Base-by-base conservation (phyloP, 2,888 invertebrate species). In the Cheilosia soror region DNA sequence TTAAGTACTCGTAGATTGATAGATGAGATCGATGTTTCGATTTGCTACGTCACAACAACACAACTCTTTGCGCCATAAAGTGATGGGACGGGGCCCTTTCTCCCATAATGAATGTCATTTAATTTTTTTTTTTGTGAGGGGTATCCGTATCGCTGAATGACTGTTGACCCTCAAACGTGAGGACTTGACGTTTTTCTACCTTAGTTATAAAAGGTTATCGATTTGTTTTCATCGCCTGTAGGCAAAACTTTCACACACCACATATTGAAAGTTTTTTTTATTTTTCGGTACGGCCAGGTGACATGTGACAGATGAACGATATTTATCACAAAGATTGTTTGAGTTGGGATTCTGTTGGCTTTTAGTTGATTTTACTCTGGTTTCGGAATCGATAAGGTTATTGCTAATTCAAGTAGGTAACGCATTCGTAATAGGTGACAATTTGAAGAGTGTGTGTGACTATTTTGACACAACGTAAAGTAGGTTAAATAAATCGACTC, bases 221-320 rank as follows among this genome's bases (percentile, higher is more conserved):
- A 66, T 57, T 72, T 62, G 51, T 62, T 72, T 68, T 68, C 58
- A 68, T 58, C n/a, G 58, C 27, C 63, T 65, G 40, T 47, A 27
- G 63, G 72, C 27, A 27, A 76, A 76, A 73, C 73, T 53, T 73
- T 73, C 73, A 73, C 73, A 55, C 11, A 55, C 20, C 20, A 20
- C 42, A 51, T 44, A 44, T 62, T 40, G 13, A 42, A 66, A 15
- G 42, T 11, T 49, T 47, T 11, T 49, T 47, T 25, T 40, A 20
- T 44, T 42, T 60, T 60, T 42, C 5, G 11, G 58, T 4, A 49
- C 27, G 42, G 42, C 13, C 40, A 51, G 60, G 1, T 51, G 42
- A 44, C 15, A 15, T 6, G 42, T 49, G 53, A 72, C 49, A 51
- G 29, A 40, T 72, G n/a, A 37, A n/a, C 44, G 27, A 69, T 60